Base-by-base conservation (phyloP, 2,888 invertebrate species). In the Euspilapteryx auroguttella region DNA sequence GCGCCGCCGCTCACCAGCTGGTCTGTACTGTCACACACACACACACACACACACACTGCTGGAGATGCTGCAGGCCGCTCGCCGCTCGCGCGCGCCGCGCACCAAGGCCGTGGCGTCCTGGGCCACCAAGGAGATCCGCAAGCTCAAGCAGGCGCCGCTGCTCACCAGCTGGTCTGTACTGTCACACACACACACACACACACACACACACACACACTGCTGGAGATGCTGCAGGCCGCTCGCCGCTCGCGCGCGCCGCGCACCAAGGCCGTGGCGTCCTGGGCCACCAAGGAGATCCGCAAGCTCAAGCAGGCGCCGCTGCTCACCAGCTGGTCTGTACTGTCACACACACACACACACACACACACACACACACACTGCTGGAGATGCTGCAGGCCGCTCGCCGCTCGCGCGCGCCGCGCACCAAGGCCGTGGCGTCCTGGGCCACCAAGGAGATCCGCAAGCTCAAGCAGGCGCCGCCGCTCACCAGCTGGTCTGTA, bases 371-470 rank as follows among this genome's bases (percentile, higher is more conserved):
- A n/a, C n/a, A n/a, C n/a, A n/a, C 86, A 24, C 87, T 98, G 40
- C 82, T 83, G 31, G 89, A 90, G 39, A 80, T 98, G 59, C 77
- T 98, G 47, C 81, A 83, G 35, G 86, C 87, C 43, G 97, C 95
- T 31, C 86, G 93, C 41, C 85, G 91, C 40, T 94, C 94, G 29
- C 89, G 92, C 54, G 83, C 82, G 21, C 79, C 78, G 38, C 94
- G 96, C 65, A 91, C 95, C 37, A 97, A 95, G 79, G 85, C 89
- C 32, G 79, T 97, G 40, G 90, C 95, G 41, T 87, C 81, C 43
- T 99, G 98, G 98, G 97, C 97, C 36, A 83, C 87, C 35, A 95
- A 95, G 78, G 96, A 96, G 77, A 86, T 99, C 50, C 86, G 92
- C 49, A 93, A 90, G 73, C 79, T 94, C 54, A 94, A 91, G 71